Evolutionary conservation across 2,888 invertebrate species (phyloP).

Genomic region (Polydrusus pterygomalis): DNA sequence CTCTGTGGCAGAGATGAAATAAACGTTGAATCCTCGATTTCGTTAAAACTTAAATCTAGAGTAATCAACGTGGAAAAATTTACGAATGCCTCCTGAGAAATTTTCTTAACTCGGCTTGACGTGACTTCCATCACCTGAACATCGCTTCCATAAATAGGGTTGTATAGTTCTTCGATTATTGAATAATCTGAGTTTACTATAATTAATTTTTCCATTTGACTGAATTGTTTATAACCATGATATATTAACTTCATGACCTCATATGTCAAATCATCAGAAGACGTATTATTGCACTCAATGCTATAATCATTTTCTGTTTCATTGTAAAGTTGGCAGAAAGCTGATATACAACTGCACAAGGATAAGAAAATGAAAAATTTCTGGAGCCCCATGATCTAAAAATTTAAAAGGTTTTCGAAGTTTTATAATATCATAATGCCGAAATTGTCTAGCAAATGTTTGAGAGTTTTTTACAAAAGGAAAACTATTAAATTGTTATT

Average conservation of each 20-base stretch:
- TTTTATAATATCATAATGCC: too few relatives aligned
- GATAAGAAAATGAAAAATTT: neutral
- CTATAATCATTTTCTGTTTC: neutral
- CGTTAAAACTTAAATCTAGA: slow-evolving; percentile 1
- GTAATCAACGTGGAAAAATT: neutral
- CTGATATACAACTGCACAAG: neutral
- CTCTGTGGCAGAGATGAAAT: neutral
- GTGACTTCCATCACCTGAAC: neutral
- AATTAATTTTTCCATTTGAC: neutral
- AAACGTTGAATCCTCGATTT: neutral
- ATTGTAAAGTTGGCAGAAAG: neutral
- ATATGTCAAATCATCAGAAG: neutral
- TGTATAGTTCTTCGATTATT: neutral
- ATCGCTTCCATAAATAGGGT: neutral
- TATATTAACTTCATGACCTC: neutral
- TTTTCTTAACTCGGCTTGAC: neutral
- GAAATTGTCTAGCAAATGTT: too few relatives aligned
- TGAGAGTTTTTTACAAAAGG: too few relatives aligned
- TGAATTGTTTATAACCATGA: neutral
- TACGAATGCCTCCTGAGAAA: neutral
- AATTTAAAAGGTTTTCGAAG: neutral
- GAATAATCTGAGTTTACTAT: neutral
- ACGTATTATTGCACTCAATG: neutral
- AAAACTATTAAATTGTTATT: too few relatives aligned
- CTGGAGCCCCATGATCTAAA: neutral